Conservation (phyloP, 1,140 invertebrate species). For the Hylyphantes graminicola region DNA sequence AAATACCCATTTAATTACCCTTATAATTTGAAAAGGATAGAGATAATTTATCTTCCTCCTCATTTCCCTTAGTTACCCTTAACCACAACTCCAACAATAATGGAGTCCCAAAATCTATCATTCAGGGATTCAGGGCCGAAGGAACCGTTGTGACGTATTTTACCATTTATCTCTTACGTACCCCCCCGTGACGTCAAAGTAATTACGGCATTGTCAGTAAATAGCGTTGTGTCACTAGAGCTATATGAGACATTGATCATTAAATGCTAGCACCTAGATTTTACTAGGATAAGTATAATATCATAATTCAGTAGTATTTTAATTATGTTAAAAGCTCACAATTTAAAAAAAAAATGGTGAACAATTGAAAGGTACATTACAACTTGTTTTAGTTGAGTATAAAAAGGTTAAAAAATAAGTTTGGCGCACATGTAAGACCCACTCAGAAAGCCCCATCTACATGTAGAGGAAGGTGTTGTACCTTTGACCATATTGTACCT, state of each 20-base stretch:
- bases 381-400: no score
- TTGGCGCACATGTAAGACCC: no score
- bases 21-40: constrained; percentile 1
- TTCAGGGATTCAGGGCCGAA: constrained; percentile 7
- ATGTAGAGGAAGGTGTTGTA: no score
- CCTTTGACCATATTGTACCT: no score
- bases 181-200: constrained; percentile 23
- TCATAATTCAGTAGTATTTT: no score
- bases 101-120: constrained; percentile 28
- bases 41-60: constrained; percentile 3
- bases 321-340: no score
- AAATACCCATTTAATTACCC: constrained; percentile 33
- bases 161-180: constrained; percentile 31
- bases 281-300: no score
- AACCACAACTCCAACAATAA: constrained; percentile 34
- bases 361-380: no score
- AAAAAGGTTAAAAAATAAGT: no score
- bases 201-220: constrained; percentile 27
- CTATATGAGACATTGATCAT: constrained; percentile 13
- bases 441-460: no score
- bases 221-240: neutral
- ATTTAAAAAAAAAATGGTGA: no score
- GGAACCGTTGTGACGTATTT: neutral
- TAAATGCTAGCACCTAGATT: no score
- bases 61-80: neutral